Conservation (phyloP, 2,113 vertebrate species). For the Mixornis gularis region DNA sequence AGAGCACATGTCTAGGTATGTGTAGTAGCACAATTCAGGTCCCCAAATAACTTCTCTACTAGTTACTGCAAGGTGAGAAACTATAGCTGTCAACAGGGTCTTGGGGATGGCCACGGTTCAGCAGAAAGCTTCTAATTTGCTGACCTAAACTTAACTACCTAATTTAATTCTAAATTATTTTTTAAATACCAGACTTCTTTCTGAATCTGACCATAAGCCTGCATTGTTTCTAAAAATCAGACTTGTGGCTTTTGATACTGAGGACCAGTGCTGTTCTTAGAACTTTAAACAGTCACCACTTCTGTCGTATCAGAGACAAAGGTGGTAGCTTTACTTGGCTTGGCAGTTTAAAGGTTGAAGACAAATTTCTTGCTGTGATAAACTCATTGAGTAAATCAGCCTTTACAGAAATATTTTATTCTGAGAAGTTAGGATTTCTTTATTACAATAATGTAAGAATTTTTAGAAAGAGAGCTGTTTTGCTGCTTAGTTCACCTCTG, state of each 20-base stretch:
- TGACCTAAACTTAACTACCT: background rate
- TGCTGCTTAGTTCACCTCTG: background rate
- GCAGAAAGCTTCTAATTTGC: background rate
- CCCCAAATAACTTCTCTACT: background rate
- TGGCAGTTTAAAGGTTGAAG: background rate
- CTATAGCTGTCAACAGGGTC: background rate
- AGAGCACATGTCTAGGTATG: background rate
- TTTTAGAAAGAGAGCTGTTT: background rate
- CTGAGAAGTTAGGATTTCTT: background rate
- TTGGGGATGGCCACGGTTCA: background rate
- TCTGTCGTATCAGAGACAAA: background rate
- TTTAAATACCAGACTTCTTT: background rate
- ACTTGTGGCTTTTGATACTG: accelerated
- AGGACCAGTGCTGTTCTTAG: background rate
- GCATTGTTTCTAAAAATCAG: background rate
- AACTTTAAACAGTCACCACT: background rate
- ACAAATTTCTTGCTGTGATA: background rate
- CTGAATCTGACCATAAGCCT: background rate
- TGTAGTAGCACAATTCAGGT: background rate
- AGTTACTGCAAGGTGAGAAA: background rate
- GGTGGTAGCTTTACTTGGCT: background rate
- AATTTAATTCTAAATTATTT: background rate
- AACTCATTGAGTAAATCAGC: background rate
- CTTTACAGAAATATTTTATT: background rate
- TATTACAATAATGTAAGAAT: background rate